Base-by-base conservation (phyloP, 1,140 invertebrate species). In the Halictus rubicundus region DNA sequence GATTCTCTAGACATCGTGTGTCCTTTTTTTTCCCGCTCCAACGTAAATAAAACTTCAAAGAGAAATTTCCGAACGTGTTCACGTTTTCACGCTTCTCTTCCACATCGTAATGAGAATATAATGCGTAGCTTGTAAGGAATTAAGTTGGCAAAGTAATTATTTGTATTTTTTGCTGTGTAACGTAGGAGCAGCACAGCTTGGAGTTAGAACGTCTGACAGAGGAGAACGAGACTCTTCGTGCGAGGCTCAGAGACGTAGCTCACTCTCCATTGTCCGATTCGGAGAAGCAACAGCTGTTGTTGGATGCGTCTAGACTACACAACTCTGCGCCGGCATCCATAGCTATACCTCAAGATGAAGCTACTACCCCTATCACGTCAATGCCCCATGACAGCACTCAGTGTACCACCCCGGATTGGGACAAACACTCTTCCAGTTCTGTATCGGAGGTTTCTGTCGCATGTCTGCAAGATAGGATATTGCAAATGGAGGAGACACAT, bases 361-460 rank as follows among this genome's bases (percentile, higher is more conserved):
- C 88, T 42, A 81, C 80, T 23, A 69, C 75, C 12, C 76, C 86
- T 57, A 86, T 81, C 64, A 73, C 85, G 88, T 80, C 92, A 88
- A 93, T 94, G 68, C 91, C 93, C 65, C 93, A 93, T 25, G 94
- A 95, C 81, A 95, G 94, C 83, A 94, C 95, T 42, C 94, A 95
- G 23, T 95, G 94, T 71, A 94, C 95, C 52, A 95, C 95, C 0
- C 96, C 96, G 4, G 97, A 97, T 82, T 98, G 97, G 97, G 97
- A 98, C 88, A 97, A 97, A 89, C 96, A 97, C 89, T 98, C 97
- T 37, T 95, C 95, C 23, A 96, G 96, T 71, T 97, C 96, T 37
- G 94, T 97, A 32, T 97, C 97, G 89, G 97, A 98, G 92, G 96
- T 98, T 21, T 98, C 97, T 14, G 97, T 98, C 71, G 97, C 97